These are phyloP conservation scores for Urechis unicinctus DNA, from an alignment of 2,888 invertebrate species.

Conservation along the genomic window DNA sequence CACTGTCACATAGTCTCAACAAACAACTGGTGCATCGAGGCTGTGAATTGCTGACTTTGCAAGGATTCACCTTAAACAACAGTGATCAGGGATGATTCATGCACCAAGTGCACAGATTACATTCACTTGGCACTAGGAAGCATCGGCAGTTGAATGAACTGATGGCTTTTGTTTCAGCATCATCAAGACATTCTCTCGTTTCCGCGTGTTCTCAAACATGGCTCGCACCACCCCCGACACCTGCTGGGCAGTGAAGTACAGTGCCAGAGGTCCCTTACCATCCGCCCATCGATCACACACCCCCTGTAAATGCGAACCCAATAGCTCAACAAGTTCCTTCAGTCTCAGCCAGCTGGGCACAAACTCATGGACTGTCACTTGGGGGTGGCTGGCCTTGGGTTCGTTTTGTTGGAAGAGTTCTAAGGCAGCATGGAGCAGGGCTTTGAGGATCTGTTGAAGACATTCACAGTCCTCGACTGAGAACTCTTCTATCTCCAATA, in stretches of 20 bases:
- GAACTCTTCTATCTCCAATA: slow-evolving; percentile 19
- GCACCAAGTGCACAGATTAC: too few relatives aligned
- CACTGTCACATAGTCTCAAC: too few relatives aligned
- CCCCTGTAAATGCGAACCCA: slow-evolving; percentile 14
- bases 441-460: slow-evolving; percentile 11
- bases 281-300: slow-evolving; percentile 24
- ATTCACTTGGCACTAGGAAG: too few relatives aligned
- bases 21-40: too few relatives aligned
- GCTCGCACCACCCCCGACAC: slow-evolving; percentile 18
- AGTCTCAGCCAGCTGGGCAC: slow-evolving; percentile 21
- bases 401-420: slow-evolving; percentile 12
- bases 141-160: too few relatives aligned
- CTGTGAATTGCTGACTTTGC: too few relatives aligned
- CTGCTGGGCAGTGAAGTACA: slow-evolving; percentile 20
- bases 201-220: slow-evolving; percentile 24
- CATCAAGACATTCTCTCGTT: slow-evolving; percentile 16
- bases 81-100: too few relatives aligned
- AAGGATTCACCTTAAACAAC: too few relatives aligned
- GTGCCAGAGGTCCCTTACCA: slow-evolving; percentile 24
- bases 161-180: slow-evolving; percentile 11
- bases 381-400: slow-evolving; percentile 3
- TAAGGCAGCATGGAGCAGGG: slow-evolving; percentile 4
- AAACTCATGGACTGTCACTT: slow-evolving; percentile 18
- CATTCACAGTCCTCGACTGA: slow-evolving; percentile 21
- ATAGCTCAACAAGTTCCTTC: slow-evolving; percentile 16